Conservation (phyloP, 2,888 invertebrate species). For the Parthenolecanium corni region DNA sequence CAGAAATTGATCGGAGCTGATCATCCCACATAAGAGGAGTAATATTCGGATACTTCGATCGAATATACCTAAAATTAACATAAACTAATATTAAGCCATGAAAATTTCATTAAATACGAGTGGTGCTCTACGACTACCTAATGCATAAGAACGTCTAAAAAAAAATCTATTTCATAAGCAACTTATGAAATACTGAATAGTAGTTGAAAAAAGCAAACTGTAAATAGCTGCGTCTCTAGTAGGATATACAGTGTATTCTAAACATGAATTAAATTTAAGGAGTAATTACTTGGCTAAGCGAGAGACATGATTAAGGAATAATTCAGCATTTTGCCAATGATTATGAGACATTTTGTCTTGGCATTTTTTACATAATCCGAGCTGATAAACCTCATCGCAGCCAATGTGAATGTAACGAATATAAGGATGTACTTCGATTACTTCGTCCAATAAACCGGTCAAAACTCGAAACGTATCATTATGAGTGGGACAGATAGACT, state of each 20-base stretch:
- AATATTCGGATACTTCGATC: constrained; percentile 37
- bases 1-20: constrained; percentile 41
- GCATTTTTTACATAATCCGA: constrained; percentile 38
- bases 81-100: too few species aligned
- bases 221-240: too few species aligned
- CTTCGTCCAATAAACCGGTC: constrained; percentile 37
- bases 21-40: constrained; percentile 46
- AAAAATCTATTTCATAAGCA: too few species aligned
- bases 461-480: constrained; percentile 37
- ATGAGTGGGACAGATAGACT: constrained; percentile 41
- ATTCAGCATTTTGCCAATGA: not conserved
- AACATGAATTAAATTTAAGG: too few species aligned
- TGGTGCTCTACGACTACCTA: too few species aligned
- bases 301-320: constrained; percentile 10
- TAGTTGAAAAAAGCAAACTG: too few species aligned
- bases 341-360: constrained; percentile 4
- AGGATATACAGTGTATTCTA: too few species aligned
- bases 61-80: constrained; percentile 36
- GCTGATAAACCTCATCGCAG: constrained; percentile 41
- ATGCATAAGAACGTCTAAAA: too few species aligned
- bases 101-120: too few species aligned
- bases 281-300: constrained; percentile 14
- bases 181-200: too few species aligned
- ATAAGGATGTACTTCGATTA: constrained; percentile 37
- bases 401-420: constrained; percentile 41